These are phyloP conservation scores for Cotesia chilonis DNA, from an alignment of 1,140 invertebrate genomes.

Conservation along the genomic window DNA sequence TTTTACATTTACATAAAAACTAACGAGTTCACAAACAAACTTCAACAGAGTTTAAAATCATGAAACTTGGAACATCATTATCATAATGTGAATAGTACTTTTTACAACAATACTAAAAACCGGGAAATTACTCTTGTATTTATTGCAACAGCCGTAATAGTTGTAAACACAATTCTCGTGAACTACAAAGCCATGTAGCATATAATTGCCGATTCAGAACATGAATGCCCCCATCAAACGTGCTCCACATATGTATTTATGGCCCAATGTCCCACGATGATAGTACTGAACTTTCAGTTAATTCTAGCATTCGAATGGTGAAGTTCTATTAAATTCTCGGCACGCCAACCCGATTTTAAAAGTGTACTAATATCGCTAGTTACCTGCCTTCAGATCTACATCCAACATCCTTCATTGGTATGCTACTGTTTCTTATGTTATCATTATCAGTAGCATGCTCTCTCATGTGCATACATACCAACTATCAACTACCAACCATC, in stretches of 20 bases:
- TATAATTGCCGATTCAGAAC: conserved; percentile 11
- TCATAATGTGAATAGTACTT: too few species aligned
- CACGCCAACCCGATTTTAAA: conserved; percentile 41
- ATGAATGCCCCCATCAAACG: neutral
- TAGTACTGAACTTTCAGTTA: conserved; percentile 27
- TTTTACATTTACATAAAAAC: too few species aligned
- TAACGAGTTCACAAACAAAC: too few species aligned
- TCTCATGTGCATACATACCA: neutral
- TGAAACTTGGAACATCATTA: too few species aligned
- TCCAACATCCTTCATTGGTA: neutral
- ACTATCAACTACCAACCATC: neutral
- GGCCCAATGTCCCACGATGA: conserved; percentile 21
- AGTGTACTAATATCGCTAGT: conserved; percentile 25
- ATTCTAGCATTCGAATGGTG: conserved; percentile 16
- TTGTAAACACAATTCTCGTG: too few species aligned
- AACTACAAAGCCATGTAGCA: neutral
- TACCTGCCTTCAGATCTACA: neutral
- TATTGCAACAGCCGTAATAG: neutral
- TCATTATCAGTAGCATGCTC: neutral
- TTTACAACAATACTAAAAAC: too few species aligned
- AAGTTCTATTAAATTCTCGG: conserved; percentile 29
- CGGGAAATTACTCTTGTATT: neutral
- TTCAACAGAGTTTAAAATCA: too few species aligned
- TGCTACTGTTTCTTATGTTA: neutral
- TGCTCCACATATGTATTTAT: conserved; percentile 34